These are phyloP conservation scores for Strigops habroptila DNA, from an alignment of 2,113 vertebrate species.

Conservation along the genomic window DNA sequence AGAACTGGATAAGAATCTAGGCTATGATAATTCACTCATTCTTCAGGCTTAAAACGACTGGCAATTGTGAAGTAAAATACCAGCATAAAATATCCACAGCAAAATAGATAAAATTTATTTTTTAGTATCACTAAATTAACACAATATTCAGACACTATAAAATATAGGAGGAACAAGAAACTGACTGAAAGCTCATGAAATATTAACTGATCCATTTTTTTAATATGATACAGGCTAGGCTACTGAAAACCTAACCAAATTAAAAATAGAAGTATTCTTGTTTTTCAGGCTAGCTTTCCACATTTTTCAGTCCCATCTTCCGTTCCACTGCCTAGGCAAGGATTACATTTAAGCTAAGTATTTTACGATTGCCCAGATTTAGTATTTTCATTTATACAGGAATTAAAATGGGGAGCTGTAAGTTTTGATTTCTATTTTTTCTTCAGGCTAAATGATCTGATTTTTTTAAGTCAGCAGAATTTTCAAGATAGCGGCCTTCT, in stretches of 20 bases:
- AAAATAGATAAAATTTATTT: neutral
- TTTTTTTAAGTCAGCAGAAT: conserved; percentile 80
- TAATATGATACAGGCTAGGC: conserved; percentile 13
- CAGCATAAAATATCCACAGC: neutral
- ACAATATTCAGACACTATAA: neutral
- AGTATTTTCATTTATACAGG: conserved; percentile 65
- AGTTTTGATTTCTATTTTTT: conserved; percentile 69
- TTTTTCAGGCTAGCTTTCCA: neutral
- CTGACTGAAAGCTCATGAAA: conserved; percentile 26
- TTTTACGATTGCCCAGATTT: conserved; percentile 35
- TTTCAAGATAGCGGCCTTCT: conserved; percentile 66
- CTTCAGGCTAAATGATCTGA: conserved; percentile 65
- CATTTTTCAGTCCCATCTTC: neutral
- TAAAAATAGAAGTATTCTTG: conserved; percentile 7
- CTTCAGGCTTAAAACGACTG: neutral
- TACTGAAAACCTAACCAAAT: conserved; percentile 22
- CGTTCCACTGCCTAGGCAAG: neutral
- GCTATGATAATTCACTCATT: neutral
- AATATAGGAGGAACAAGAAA: conserved; percentile 28
- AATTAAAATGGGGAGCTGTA: conserved; percentile 59
- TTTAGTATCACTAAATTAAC: conserved; percentile 5
- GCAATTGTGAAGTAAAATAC: conserved; percentile 26
- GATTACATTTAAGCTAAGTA: conserved; percentile 18
- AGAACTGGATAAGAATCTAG: neutral
- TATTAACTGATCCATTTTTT: neutral